Evolutionary conservation across 2,113 vertebrate species (phyloP), one percentile per base, ranked within the genome.

Genomic region (Scomber japonicus): DNA sequence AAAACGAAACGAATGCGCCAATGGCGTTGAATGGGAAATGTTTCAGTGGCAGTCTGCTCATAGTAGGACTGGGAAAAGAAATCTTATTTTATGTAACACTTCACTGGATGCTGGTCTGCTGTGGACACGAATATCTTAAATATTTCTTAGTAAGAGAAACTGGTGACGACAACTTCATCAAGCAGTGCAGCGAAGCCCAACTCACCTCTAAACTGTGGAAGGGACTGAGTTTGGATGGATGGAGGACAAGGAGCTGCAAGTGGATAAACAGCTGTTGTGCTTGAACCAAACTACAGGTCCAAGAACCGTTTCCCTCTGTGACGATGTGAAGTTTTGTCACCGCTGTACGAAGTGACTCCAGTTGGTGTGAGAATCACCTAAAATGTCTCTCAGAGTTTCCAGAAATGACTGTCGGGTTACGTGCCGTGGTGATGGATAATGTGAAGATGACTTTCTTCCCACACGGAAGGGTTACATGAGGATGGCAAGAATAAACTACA

Each of bases 71-170:
- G 61, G 51, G 71, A 61, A 53, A 61, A 68, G n/a, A 63, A 60
- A 83, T 68, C 13, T 68, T 76, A 81, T 87, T 81, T 77, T 71
- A 78, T 77, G 62, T 69, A 71, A 80, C 60, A 56, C 75, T 88
- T 91, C 89, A 93, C 93, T 93, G 89, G 88, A 92, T 86, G 75
- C 81, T 80, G 78, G 84, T 83, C 86, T 88, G 82, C 88, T 91
- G 84, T 88, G 83, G 85, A 89, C 71, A 67, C 60, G 45, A 77
- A 80, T 79, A 78, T 77, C 21, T 63, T 35, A 78, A 55, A 67
- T 40, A 51, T 65, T 64, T 80, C 31, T 77, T 24, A 24, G 27
- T 31, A 72, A 79, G 55, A 63, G 55, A 73, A 69, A 68, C 30
- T 63, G 21, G 60, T 78, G 66, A 81, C 51, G 45, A 63, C 64